Base-by-base conservation (phyloP, 2,888 invertebrate genomes). In the Troides oblongomaculatus region DNA sequence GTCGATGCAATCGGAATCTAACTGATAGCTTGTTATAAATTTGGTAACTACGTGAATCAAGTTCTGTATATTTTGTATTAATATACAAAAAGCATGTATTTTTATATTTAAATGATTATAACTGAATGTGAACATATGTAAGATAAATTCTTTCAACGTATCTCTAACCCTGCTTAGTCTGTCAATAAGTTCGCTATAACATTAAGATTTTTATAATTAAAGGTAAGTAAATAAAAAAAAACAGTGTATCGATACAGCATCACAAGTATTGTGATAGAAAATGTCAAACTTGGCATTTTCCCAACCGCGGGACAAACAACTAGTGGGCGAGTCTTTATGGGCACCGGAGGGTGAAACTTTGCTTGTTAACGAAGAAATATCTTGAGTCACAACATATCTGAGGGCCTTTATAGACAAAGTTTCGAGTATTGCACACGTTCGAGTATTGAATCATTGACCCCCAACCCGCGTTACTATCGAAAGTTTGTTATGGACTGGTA, bases 311-410 rank as follows among this genome's bases (percentile, higher is more conserved):
- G 74, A 75, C 79, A 80, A 84, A 79, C 76, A 83, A 77, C 73
- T 74, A 76, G 72, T 70, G 68, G 76, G 74, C 76, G 73, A 74
- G 78, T 77, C 78, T 82, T 82, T 83, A 83, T 76, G 80, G 78
- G 77, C 79, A 62, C 74, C 72, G 77, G 76, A 83, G 84, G 83
- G 80, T 79, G 75, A 85, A 90, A 90, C 82, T 90, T 90, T 81
- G 85, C 90, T 90, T 88, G 90, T 91, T 90, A 91, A 87, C 86
- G 80, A 78, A 81, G 81, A 88, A 88, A 90, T 88, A 89, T 88
- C 72, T 68, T 68, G 71, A 73, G 72, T 75, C 88, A 89, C 83
- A 88, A 88, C 86, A 88, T 84, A 87, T 85, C 82, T 84, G 79
- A 77, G 78, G 74, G 79, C 81, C 80, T 88, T 90, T 89, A 89